phyloP scores from a whole-genome alignment of 2,888 invertebrate species.

The Trilocha varians region DNA sequence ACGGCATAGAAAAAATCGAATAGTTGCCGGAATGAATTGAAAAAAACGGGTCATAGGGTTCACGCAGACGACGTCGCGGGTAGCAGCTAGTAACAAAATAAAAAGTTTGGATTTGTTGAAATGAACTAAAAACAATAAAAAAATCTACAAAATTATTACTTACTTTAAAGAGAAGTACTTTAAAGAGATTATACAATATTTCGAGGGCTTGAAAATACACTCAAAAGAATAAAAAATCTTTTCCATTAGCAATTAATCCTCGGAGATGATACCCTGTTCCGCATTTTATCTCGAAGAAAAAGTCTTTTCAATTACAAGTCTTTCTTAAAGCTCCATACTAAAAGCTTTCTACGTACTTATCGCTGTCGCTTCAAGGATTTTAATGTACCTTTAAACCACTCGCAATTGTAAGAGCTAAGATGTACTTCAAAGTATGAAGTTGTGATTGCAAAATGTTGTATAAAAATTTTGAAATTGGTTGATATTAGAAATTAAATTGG shows the following conservation, averaged over 20 bases:
- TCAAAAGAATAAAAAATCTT: constrained; percentile 20
- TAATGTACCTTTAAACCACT: constrained; percentile 3
- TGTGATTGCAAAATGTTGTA: no score
- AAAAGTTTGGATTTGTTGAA: no score
- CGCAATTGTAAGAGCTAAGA: not conserved
- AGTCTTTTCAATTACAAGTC: constrained; percentile 4
- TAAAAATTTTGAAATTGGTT: no score
- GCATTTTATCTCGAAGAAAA: constrained; percentile 14
- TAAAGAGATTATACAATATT: constrained; percentile 13
- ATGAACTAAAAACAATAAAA: no score
- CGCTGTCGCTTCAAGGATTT: constrained; percentile 7
- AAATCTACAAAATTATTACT: not conserved
- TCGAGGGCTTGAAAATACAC: constrained; percentile 13
- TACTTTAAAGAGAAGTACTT: not conserved
- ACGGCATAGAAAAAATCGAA: no score
- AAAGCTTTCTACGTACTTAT: constrained; percentile 17
- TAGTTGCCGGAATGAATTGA: no score
- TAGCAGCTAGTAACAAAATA: no score
- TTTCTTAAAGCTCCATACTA: constrained; percentile 13
- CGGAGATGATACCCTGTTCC: constrained; percentile 24
- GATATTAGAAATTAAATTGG: no score
- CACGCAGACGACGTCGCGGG: no score
- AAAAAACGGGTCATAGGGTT: no score
- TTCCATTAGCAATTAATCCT: constrained; percentile 36
- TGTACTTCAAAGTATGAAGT: not conserved